Conservation (phyloP, 2,888 invertebrate species). For the Chloroclysta siterata region DNA sequence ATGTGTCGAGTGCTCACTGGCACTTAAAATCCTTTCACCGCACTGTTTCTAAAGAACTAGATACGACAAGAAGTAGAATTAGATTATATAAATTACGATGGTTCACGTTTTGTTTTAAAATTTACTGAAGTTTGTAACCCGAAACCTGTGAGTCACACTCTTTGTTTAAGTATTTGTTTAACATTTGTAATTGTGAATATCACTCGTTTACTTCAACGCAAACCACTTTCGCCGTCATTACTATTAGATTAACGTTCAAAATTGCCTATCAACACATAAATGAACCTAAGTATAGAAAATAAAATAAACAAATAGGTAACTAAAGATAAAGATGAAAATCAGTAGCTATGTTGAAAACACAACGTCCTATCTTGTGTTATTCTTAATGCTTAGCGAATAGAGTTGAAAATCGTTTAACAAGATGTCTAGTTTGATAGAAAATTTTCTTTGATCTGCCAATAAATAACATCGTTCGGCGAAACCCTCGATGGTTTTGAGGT, state of each 20-base stretch:
- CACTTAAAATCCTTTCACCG: too few species aligned
- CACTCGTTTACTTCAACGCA: not conserved
- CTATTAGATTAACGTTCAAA: slow-evolving; percentile 5
- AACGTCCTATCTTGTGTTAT: not conserved
- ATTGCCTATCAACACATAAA: slow-evolving; percentile 5
- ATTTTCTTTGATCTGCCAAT: slow-evolving; percentile 42
- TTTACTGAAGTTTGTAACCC: slow-evolving; percentile 32
- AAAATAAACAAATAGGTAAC: slow-evolving; percentile 3
- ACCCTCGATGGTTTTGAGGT: slow-evolving; percentile 29
- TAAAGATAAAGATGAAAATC: slow-evolving; percentile 10
- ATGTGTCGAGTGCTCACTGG: too few species aligned
- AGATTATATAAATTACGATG: too few species aligned
- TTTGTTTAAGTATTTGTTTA: slow-evolving; percentile 28
- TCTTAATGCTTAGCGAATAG: slow-evolving; percentile 2
- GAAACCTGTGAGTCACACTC: slow-evolving; percentile 29
- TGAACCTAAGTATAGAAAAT: not conserved
- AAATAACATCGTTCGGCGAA: slow-evolving; percentile 36
- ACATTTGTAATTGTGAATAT: slow-evolving; percentile 24
- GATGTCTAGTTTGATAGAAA: slow-evolving; percentile 14
- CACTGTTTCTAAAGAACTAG: too few species aligned
- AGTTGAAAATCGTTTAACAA: slow-evolving; percentile 9
- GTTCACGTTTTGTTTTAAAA: not conserved
- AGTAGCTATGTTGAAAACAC: not conserved
- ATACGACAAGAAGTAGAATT: too few species aligned
- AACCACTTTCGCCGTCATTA: slow-evolving; percentile 4